Evolutionary conservation across 2,113 vertebrate species (phyloP).

Genomic region (Pipra filicauda): DNA sequence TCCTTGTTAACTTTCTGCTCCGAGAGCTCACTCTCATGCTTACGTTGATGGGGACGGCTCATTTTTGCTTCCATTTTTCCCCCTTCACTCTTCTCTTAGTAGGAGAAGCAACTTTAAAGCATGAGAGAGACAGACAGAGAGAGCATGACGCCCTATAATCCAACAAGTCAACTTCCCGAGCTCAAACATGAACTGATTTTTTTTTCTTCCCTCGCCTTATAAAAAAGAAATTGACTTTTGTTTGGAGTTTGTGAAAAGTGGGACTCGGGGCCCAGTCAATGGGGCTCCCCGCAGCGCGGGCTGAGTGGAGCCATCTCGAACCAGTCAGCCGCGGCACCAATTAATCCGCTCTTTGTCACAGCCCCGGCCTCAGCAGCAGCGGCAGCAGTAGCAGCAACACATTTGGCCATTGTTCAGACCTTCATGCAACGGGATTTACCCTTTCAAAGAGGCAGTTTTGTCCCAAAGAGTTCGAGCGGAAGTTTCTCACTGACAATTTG

Average conservation of each 20-base stretch:
- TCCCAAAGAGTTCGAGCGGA: conserved; percentile 99
- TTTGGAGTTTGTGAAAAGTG: conserved; percentile 99
- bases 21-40: not conserved
- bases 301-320: conserved; percentile 99
- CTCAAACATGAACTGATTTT: conserved; percentile 88
- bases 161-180: conserved; percentile 90
- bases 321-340: conserved; percentile 99
- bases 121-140: conserved; percentile 66
- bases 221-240: conserved; percentile 99
- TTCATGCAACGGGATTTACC: conserved; percentile 98
- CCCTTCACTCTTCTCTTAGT: conserved; percentile 22
- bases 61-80: conserved; percentile 13
- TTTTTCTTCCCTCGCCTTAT: conserved; percentile 76
- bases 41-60: not conserved
- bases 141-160: conserved; percentile 74
- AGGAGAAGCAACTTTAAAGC: conserved; percentile 70
- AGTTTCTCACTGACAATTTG: conserved; percentile 99
- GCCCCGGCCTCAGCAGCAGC: conserved; percentile 87
- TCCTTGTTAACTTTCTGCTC: not conserved
- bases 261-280: conserved; percentile 99
- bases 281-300: conserved; percentile 95
- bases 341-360: conserved; percentile 99
- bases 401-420: conserved; percentile 97
- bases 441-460: conserved; percentile 99
- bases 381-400: conserved; percentile 93